phyloP scores from a whole-genome alignment of 2,113 vertebrate species.

The Trochalopteron elliotii region DNA sequence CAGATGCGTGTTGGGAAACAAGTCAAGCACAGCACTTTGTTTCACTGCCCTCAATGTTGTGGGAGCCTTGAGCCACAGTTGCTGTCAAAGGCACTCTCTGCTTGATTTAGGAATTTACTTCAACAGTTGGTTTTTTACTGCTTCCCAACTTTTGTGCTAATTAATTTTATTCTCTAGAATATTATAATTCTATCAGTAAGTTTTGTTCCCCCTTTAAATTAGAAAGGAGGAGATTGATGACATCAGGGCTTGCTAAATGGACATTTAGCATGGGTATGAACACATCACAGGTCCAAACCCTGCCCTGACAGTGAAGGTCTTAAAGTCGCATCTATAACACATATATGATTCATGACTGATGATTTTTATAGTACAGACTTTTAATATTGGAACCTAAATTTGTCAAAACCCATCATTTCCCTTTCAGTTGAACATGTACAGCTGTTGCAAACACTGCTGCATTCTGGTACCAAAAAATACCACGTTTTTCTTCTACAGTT shows the following conservation, averaged over 20 bases:
- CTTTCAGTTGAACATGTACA: neutral
- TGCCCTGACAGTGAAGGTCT: neutral
- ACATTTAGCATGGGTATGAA: neutral
- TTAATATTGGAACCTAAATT: neutral
- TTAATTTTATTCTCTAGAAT: neutral
- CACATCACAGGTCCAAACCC: neutral
- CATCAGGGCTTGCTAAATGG: neutral
- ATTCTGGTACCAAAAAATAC: neutral
- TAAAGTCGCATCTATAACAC: neutral
- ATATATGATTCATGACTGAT: neutral
- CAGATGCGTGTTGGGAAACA: accelerated
- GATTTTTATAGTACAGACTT: neutral
- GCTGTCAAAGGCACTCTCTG: neutral
- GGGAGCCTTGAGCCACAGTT: neutral
- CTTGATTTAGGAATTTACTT: neutral
- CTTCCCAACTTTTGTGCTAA: neutral
- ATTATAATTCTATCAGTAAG: neutral
- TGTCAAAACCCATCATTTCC: neutral
- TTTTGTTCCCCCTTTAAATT: neutral
- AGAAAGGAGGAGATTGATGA: neutral
- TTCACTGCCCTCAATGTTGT: neutral
- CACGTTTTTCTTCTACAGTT: slow-evolving; percentile 24
- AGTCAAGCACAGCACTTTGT: neutral
- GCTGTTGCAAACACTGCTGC: neutral
- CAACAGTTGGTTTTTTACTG: neutral